Percentiles rank a stretch among this genome's conserved stretches.
phyloP scores from a whole-genome alignment of 2,113 vertebrate species.

The Gasterosteus nipponicus region DNA sequence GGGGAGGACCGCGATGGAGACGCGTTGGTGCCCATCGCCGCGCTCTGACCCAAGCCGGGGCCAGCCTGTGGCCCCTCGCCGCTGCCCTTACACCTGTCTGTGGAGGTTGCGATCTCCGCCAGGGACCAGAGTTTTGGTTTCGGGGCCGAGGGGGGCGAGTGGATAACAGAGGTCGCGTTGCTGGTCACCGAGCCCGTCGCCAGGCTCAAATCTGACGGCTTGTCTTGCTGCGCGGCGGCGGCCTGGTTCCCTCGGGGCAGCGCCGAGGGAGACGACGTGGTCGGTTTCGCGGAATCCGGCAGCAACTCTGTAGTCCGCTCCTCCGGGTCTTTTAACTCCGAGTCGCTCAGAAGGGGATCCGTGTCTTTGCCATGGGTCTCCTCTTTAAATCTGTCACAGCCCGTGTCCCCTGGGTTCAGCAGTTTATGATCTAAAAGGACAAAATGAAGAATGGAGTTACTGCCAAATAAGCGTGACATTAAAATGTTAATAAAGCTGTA shows the following conservation, averaged over 20 bases:
- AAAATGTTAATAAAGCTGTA: slow-evolving; percentile 22
- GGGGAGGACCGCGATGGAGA: slow-evolving; percentile 90
- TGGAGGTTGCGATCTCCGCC: slow-evolving; percentile 95
- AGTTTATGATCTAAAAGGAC: slow-evolving; percentile 80
- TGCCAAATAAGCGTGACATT: slow-evolving; percentile 41
- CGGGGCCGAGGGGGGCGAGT: slow-evolving; percentile 88
- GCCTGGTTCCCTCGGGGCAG: slow-evolving; percentile 74
- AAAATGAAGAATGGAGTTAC: slow-evolving; percentile 53
- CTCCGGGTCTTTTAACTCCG: slow-evolving; percentile 91
- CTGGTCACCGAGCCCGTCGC: slow-evolving; percentile 69
- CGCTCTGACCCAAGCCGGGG: slow-evolving; percentile 77
- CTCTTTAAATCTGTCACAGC: slow-evolving; percentile 85
- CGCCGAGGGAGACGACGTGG: slow-evolving; percentile 84
- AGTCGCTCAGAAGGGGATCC: slow-evolving; percentile 88
- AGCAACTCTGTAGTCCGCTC: slow-evolving; percentile 84
- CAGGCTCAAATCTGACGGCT: slow-evolving; percentile 77
- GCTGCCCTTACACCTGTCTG: slow-evolving; percentile 92
- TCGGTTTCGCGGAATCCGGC: slow-evolving; percentile 78
- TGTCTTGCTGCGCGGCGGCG: slow-evolving; percentile 70
- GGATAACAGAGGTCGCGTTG: slow-evolving; percentile 91
- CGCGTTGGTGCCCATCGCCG: slow-evolving; percentile 77
- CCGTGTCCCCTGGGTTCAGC: slow-evolving; percentile 79
- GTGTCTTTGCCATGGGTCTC: slow-evolving; percentile 80
- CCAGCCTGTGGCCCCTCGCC: slow-evolving; percentile 71
- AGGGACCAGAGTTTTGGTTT: slow-evolving; percentile 98